These are phyloP conservation scores for Drosophila diplacantha DNA, from an alignment of 2,888 invertebrate genomes.

Conservation along the genomic window DNA sequence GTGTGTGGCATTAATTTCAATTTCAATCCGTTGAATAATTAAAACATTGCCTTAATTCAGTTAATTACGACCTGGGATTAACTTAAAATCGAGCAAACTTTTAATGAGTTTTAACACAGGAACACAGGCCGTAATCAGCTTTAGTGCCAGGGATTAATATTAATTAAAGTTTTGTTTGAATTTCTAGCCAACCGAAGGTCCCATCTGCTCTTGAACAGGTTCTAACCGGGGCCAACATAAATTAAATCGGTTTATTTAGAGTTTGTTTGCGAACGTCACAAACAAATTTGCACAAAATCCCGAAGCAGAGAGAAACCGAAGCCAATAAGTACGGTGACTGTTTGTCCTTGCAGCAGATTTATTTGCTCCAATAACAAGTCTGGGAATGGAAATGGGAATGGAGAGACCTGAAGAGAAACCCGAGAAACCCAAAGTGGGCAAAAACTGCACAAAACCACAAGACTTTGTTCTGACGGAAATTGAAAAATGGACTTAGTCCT, in stretches of 20 bases:
- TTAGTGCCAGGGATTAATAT: constrained; percentile 48
- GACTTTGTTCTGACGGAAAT: constrained; percentile 60
- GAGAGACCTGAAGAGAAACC: background rate
- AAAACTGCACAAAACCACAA: constrained; percentile 43
- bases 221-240: constrained; percentile 5
- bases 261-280: constrained; percentile 8
- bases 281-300: constrained; percentile 22
- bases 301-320: constrained; percentile 11
- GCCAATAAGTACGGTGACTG: constrained; percentile 13
- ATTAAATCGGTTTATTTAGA: constrained; percentile 14
- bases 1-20: constrained; percentile 16
- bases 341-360: constrained; percentile 34
- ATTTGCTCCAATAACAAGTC: constrained; percentile 29
- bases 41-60: constrained; percentile 17
- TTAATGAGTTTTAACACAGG: constrained; percentile 52
- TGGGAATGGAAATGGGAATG: constrained; percentile 5
- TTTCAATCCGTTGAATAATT: constrained; percentile 23
- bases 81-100: constrained; percentile 35
- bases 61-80: constrained; percentile 40
- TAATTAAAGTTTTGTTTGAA: constrained; percentile 68
- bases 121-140: constrained; percentile 44
- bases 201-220: constrained; percentile 6
- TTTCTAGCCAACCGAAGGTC: constrained; percentile 25
- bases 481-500: constrained; percentile 62
- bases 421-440: constrained; percentile 6